Evolutionary conservation across 2,113 vertebrate species (phyloP).

Genomic region (Rutilus rutilus): DNA sequence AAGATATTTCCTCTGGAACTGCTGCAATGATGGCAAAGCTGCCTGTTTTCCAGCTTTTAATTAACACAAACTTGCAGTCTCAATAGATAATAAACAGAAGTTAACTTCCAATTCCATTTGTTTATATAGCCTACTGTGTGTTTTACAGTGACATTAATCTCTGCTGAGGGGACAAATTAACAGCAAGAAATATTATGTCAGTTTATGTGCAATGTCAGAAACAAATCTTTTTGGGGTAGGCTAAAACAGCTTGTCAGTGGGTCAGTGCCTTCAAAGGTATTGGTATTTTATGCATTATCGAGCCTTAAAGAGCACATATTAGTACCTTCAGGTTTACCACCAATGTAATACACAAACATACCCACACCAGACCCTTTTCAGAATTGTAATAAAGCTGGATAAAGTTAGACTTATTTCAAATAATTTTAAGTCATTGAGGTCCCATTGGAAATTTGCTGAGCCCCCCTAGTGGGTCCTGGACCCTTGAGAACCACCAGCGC

Average conservation of each 20-base stretch:
- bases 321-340: neutral
- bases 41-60: neutral
- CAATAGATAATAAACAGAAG: neutral
- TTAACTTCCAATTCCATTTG: neutral
- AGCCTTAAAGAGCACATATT: neutral
- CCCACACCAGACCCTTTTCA: neutral
- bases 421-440: neutral
- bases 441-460: neutral
- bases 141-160: neutral
- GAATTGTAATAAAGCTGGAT: neutral
- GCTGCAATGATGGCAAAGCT: neutral
- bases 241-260: neutral
- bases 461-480: neutral
- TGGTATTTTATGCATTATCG: neutral
- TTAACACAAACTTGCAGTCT: slow-evolving; percentile 1
- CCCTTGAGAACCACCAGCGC: neutral
- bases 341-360: neutral
- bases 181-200: neutral
- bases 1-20: neutral
- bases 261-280: neutral
- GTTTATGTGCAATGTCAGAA: neutral
- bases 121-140: neutral
- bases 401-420: neutral
- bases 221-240: neutral
- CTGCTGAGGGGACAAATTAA: neutral